Base-by-base conservation (phyloP, 1,140 invertebrate species). In the Philotrypesis tridentata region DNA sequence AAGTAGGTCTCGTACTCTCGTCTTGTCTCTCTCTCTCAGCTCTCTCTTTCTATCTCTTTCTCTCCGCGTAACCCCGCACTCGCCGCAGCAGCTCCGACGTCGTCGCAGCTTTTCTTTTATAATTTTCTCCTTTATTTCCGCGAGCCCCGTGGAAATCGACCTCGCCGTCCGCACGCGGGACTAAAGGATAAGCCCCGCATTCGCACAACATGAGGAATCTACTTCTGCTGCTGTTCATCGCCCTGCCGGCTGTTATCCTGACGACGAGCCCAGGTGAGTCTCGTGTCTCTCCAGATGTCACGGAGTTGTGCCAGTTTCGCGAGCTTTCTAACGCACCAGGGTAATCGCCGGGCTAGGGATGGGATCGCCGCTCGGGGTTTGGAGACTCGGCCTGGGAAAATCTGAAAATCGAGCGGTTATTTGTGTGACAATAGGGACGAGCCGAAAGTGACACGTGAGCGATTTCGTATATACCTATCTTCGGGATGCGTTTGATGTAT, bases 171-270 rank as follows among this genome's bases (percentile, higher is more conserved):
- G 37, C 31, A 71, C 37, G 33, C 70, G 33, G 33, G 37, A 65
- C 65, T 14, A 68, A 55, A 21, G 43, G 8, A 33, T 23, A 11
- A 73, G n/a, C n/a, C 6, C 31, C 17, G 6, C 6, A 72, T 40
- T 8, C 29, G 6, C 4, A 21, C 60, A 83, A 89, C 86, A 95
- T 95, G 94, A 94, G 90, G 87, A 92, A 92, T 83, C 90, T 94
- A 67, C 89, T 93, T 82, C 87, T 94, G 83, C 89, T 95, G 40
- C 85, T 93, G 73, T 86, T 95, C 25, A 82, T 94, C 74, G 89
- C 93, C 60, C 83, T 94, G 77, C 93, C 93, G 85, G 90, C 93
- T 31, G 89, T 94, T 68, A 91, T 94, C 63, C 91, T 93, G 77
- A 93, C 91, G n/a, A 90, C 92, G 21, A 91, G 92, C 82, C 89